phyloP scores from a whole-genome alignment of 2,113 vertebrate species.

The Brachyistius frenatus region DNA sequence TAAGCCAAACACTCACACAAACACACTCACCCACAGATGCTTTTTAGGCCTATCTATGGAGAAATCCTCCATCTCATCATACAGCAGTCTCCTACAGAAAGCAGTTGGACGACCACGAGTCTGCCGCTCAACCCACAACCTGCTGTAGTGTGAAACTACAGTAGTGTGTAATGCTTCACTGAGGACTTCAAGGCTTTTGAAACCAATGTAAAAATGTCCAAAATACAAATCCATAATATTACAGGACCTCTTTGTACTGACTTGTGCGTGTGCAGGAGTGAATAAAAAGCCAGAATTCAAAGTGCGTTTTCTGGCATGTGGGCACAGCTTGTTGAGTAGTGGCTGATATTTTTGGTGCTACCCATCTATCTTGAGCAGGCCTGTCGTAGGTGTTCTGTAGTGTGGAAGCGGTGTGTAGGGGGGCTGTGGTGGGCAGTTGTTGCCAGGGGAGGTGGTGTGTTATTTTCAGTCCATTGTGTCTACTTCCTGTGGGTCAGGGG shows the following conservation, averaged over 20 bases:
- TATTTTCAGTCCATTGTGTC: conserved; percentile 97
- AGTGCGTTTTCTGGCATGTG: conserved; percentile 50
- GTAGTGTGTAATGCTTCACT: conserved; percentile 49
- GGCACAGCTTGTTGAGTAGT: conserved; percentile 40
- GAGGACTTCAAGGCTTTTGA: conserved; percentile 21
- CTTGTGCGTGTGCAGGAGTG: conserved; percentile 10
- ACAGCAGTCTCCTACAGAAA: conserved; percentile 44
- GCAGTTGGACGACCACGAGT: conserved; percentile 49
- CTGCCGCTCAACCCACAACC: conserved; percentile 62
- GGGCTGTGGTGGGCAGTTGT: conserved; percentile 74
- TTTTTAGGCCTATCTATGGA: conserved; percentile 39
- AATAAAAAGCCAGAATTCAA: conserved; percentile 34
- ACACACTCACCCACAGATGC: conserved; percentile 42
- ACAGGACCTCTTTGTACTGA: background rate
- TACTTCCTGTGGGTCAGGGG: conserved; percentile 96
- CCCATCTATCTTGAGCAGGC: conserved; percentile 53
- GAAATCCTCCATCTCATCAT: conserved; percentile 46
- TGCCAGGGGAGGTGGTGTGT: conserved; percentile 85
- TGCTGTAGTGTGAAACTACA: conserved; percentile 62
- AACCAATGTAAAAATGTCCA: conserved; percentile 3
- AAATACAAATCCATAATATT: background rate
- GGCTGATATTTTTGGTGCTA: conserved; percentile 67
- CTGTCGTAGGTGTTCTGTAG: conserved; percentile 53
- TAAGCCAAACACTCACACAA: conserved; percentile 12
- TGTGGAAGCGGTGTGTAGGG: conserved; percentile 49